Evolutionary conservation across 1,140 invertebrate species (phyloP).

Genomic region (Drosophila ogumai): DNA sequence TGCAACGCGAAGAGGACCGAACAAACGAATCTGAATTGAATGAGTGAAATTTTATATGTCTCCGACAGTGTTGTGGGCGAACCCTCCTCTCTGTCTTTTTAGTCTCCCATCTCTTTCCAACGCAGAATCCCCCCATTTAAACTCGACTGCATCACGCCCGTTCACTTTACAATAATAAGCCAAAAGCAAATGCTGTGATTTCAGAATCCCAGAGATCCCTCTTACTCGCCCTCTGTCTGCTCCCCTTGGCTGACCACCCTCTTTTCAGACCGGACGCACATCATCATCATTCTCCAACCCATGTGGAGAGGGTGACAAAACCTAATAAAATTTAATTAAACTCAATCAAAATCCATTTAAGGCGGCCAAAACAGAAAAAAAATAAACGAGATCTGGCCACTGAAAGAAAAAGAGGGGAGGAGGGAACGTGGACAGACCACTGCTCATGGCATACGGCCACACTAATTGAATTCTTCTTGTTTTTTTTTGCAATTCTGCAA

Average conservation of each 20-base stretch:
- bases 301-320: slow-evolving; percentile 76
- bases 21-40: slow-evolving; percentile 70
- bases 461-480: slow-evolving; percentile 40
- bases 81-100: background rate
- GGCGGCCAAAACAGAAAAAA: slow-evolving; percentile 55
- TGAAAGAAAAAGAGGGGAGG: slow-evolving; percentile 5
- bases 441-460: slow-evolving; percentile 15
- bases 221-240: background rate
- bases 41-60: slow-evolving; percentile 67
- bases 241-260: slow-evolving; percentile 4
- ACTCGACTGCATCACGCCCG: slow-evolving; percentile 49
- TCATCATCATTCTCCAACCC: slow-evolving; percentile 33
- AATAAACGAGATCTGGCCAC: slow-evolving; percentile 28
- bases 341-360: slow-evolving; percentile 83
- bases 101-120: slow-evolving; percentile 7
- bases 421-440: slow-evolving; percentile 22
- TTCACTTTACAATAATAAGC: slow-evolving; percentile 61
- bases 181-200: slow-evolving; percentile 77
- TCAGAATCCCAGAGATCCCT: slow-evolving; percentile 21
- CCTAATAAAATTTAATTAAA: slow-evolving; percentile 84
- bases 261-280: slow-evolving; percentile 60
- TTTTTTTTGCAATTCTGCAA: slow-evolving; percentile 12
- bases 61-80: background rate
- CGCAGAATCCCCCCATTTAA: slow-evolving; percentile 11
- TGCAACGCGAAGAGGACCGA: slow-evolving; percentile 30